Conservation (phyloP, 1,140 invertebrate genomes). For the Oreohelix idahoensis region DNA sequence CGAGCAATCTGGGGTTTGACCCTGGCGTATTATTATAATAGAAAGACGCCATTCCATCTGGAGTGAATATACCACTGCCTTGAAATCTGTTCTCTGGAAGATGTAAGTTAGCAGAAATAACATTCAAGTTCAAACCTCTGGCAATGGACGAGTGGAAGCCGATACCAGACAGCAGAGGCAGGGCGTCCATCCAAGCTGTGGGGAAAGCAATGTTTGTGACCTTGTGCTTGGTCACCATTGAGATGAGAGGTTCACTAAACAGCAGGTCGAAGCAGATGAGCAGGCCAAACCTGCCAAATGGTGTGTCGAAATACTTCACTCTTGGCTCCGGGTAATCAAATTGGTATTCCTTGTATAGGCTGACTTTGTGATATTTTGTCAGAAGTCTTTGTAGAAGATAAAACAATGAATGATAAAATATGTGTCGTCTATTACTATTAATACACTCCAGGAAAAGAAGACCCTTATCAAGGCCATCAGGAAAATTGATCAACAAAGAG, state of each 20-base stretch:
- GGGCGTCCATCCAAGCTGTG: conserved; percentile 81
- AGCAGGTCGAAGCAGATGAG: conserved; percentile 86
- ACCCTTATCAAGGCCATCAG: no score
- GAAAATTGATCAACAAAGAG: no score
- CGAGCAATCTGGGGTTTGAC: not conserved
- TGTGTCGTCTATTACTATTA: no score
- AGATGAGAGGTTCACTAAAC: conserved; percentile 75
- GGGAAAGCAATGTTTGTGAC: conserved; percentile 82
- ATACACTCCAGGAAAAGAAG: no score
- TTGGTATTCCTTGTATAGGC: conserved; percentile 74
- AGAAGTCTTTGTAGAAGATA: not conserved
- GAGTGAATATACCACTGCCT: conserved; percentile 76
- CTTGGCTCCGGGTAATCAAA: conserved; percentile 76
- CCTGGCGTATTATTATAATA: conserved; percentile 43
- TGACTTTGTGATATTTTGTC: conserved; percentile 82
- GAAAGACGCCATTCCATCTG: conserved; percentile 43
- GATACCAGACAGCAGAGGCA: conserved; percentile 78
- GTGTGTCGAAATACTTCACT: conserved; percentile 75
- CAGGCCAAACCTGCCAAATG: conserved; percentile 86
- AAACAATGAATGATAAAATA: no score
- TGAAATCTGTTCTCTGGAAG: conserved; percentile 70
- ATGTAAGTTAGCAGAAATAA: conserved; percentile 77
- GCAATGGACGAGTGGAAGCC: conserved; percentile 76
- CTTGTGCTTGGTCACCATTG: conserved; percentile 64
- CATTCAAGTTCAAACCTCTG: conserved; percentile 75